These are phyloP conservation scores for Rutilus rutilus DNA, from an alignment of 2,113 vertebrate species.

Conservation along the genomic window DNA sequence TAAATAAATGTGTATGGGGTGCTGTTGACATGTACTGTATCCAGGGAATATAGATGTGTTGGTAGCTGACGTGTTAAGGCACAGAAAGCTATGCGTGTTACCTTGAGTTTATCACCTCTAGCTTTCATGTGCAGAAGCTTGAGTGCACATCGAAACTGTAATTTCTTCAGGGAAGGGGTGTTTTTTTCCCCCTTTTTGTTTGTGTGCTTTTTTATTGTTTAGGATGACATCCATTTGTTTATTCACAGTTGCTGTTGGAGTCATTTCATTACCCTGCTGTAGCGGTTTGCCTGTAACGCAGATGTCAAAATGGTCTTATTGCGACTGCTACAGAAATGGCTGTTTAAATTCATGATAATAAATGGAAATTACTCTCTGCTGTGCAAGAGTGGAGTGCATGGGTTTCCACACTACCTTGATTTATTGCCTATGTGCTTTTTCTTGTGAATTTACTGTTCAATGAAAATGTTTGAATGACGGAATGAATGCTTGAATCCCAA, in stretches of 20 bases:
- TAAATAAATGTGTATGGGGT: constrained; percentile 64
- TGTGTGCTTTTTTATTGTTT: constrained; percentile 62
- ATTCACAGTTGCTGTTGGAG: constrained; percentile 61
- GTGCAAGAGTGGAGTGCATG: not conserved
- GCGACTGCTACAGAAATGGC: constrained; percentile 1
- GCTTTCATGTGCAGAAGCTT: constrained; percentile 57
- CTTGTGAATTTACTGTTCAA: constrained; percentile 23
- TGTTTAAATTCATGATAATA: constrained; percentile 49
- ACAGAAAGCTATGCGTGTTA: constrained; percentile 62
- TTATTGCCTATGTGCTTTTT: constrained; percentile 18
- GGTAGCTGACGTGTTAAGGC: constrained; percentile 72
- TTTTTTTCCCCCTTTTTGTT: constrained; percentile 61
- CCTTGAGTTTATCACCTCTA: constrained; percentile 72
- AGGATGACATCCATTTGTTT: constrained; percentile 33
- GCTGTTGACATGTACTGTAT: constrained; percentile 56
- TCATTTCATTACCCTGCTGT: constrained; percentile 45
- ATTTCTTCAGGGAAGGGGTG: constrained; percentile 59
- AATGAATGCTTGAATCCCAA: too few species aligned
- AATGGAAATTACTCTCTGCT: constrained; percentile 29
- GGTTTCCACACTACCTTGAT: constrained; percentile 33
- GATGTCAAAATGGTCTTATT: constrained; percentile 60
- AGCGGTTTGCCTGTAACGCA: constrained; percentile 49
- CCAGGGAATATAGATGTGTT: constrained; percentile 54
- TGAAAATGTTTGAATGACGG: not conserved
- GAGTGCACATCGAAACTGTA: constrained; percentile 52